These are phyloP conservation scores for Dendrolimus punctatus DNA, from an alignment of 1,140 invertebrate species.

Conservation along the genomic window DNA sequence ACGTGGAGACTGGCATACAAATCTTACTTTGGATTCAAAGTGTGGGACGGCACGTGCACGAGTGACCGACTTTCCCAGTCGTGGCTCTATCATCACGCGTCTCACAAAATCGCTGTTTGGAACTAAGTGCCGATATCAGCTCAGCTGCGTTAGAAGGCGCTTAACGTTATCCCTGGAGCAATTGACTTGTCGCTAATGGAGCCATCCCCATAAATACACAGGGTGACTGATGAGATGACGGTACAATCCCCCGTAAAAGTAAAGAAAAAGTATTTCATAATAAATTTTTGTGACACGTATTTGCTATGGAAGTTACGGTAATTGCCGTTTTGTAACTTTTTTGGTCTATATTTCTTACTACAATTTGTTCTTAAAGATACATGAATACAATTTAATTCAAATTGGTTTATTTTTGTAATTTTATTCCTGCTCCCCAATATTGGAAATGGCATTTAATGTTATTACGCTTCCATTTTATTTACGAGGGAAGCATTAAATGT, in stretches of 20 bases:
- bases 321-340: too few species aligned
- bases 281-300: neutral
- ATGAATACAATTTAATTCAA: too few species aligned
- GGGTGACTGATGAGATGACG: slow-evolving; percentile 2
- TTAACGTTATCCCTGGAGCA: slow-evolving; percentile 7
- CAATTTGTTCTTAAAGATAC: too few species aligned
- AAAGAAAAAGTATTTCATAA: slow-evolving; percentile 1
- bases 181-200: slow-evolving; percentile 9
- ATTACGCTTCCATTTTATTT: too few species aligned
- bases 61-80: slow-evolving; percentile 21
- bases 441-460: too few species aligned
- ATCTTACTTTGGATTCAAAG: slow-evolving; percentile 13
- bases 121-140: slow-evolving; percentile 21
- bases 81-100: slow-evolving; percentile 13
- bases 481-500: too few species aligned
- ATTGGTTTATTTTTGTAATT: too few species aligned
- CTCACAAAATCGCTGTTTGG: slow-evolving; percentile 13
- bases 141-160: slow-evolving; percentile 13
- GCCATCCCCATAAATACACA: slow-evolving; percentile 9
- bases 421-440: too few species aligned
- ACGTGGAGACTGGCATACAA: slow-evolving; percentile 10
- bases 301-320: slow-evolving; percentile 3
- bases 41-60: slow-evolving; percentile 18
- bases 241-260: slow-evolving; percentile 1
- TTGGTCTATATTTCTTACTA: too few species aligned